Evolutionary conservation across 2,888 invertebrate species (phyloP).

Genomic region (Diachrysia chrysitis): DNA sequence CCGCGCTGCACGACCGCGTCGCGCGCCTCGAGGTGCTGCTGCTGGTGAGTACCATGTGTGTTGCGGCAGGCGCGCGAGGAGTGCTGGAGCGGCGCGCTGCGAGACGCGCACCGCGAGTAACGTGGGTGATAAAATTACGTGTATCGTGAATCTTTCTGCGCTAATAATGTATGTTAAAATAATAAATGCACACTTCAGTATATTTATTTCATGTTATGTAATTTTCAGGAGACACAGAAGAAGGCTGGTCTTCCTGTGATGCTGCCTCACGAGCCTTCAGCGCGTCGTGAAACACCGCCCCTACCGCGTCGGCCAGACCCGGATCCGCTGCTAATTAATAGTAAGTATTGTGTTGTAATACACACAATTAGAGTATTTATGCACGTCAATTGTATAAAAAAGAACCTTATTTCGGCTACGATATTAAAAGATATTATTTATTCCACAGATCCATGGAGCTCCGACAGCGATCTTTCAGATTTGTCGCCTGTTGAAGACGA

Average conservation of each 20-base stretch:
- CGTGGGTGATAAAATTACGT: too few relatives aligned
- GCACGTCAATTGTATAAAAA: neutral
- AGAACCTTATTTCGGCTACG: neutral
- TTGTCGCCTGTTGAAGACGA: constrained; percentile 93
- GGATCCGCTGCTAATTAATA: constrained; percentile 91
- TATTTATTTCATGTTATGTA: neutral
- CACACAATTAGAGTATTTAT: neutral
- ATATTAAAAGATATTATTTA: neutral
- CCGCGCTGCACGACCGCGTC: constrained; percentile 96
- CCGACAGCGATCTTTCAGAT: constrained; percentile 96
- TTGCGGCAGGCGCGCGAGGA: neutral
- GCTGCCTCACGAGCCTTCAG: constrained; percentile 94
- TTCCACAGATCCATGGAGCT: constrained; percentile 92
- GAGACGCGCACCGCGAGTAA: constrained; percentile 96
- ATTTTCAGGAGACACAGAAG: constrained; percentile 93
- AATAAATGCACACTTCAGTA: constrained; percentile 19
- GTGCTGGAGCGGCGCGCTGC: constrained; percentile 92
- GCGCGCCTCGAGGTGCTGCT: constrained; percentile 95
- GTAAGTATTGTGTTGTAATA: constrained; percentile 60
- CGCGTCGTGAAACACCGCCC: constrained; percentile 93
- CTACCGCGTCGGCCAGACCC: constrained; percentile 93
- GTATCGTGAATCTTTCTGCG: constrained; percentile 90
- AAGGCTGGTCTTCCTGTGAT: constrained; percentile 95
- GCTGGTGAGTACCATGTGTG: constrained; percentile 78
- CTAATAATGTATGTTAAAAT: neutral